Base-by-base conservation (phyloP, 2,888 invertebrate species). In the Ommatoiulus sabulosus region DNA sequence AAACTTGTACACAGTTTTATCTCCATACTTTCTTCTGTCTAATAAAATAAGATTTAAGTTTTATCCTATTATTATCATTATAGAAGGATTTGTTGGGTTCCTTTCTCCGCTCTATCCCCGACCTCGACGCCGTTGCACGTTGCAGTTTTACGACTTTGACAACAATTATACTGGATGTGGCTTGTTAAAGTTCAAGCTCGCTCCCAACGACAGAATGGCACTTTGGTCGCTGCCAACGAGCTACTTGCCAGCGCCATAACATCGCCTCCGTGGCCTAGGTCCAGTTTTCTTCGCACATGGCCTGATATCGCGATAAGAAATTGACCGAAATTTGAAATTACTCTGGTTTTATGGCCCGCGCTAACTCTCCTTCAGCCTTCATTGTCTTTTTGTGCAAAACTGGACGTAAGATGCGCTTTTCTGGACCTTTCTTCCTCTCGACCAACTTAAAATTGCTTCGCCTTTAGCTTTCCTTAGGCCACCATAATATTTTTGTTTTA, bases 251-350 rank as follows among this genome's bases (percentile, higher is more conserved):
- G 24, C 15, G 80, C 20, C 80, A 35, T 80, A 80, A 80, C 80
- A 80, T 80, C 80, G 20, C n/a, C 35, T 80, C 80, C 35, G 35
- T 80, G 80, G 80, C 80, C 80, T 20, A 0, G 1, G 80, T 80
- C 35, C 80, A 80, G 35, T 80, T 80, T 57, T 35, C 35, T 80
- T 80, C 10, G 80, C 80, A 80, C 80, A 80, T 80, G 80, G 35
- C 12, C 80, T 35, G 35, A 35, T 80, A 80, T 80, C 44, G 44
- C 48, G 86, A 86, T 86, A 86, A 86, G 86, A 86, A 44, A 86
- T 86, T 86, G 86, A 86, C 46, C 86, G 48, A 86, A 44, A 86
- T 86, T 86, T 46, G 86, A 86, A 46, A 86, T 86, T 86, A 46
- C 86, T 86, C 48, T 7, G 44, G n/a, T 48, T 85, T 86, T 86